Base-by-base conservation (phyloP, 2,797 vertebrate species). In the Oreortyx pictus region DNA sequence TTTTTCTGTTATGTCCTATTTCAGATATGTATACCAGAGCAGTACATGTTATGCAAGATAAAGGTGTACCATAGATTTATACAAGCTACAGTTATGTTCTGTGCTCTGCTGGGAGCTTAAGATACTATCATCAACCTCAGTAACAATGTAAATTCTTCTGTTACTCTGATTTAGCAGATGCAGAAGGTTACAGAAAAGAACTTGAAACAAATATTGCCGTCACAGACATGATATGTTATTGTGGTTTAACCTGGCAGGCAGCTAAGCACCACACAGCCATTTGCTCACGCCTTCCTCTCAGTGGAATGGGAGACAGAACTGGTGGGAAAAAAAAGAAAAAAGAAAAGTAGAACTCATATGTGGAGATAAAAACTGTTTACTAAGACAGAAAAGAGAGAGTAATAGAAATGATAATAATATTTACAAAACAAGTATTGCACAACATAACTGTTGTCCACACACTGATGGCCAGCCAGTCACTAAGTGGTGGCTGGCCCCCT, bases 21-120 rank as follows among this genome's bases (percentile, higher is more conserved):
- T 94, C 78, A 80, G 75, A 54, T 64, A 87, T 37, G 25, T 79
- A 27, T 67, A 89, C 72, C 65, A 82, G 82, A 93, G 82, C 35
- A 80, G 47, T 47, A 73, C 6, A 46, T 81, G 57, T 75, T 86
- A 59, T 62, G 19, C 11, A 64, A 87, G 60, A 76, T 47, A 78
- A 25, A 86, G 78, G 52, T 86, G 29, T 29, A 49, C 24, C 31
- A 29, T 31, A 76, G 67, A 91, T 86, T 90, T 93, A 83, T 82
- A 70, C n/a, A 82, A 61, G 72, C 35, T 94, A 44, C n/a, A 52
- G 23, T 33, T 41, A 52, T 73, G n/a, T 60, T 94, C 74, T 22
- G 13, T 82, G 81, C 47, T 79, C 56, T 77, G 24, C 44, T 64
- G 64, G 86, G 29, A 59, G 31, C 17, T 88, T 86, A 84, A 73